Evolutionary conservation across 2,113 vertebrate species (phyloP).

Genomic region (Coturnix japonica): DNA sequence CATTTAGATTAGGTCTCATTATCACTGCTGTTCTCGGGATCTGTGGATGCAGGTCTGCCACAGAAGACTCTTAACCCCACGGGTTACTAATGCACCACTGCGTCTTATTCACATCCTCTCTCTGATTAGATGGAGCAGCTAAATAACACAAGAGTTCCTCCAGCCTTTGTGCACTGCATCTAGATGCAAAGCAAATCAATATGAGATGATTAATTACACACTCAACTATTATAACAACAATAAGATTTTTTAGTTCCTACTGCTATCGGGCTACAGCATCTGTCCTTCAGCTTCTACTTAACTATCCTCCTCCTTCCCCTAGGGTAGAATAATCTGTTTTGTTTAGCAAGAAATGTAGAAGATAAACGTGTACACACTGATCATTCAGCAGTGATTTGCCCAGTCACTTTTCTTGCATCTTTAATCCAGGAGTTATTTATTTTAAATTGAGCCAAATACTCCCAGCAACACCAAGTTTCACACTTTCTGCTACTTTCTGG

Average conservation of each 20-base stretch:
- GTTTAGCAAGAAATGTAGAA: conserved; percentile 30
- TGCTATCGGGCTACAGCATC: background rate
- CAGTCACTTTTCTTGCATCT: background rate
- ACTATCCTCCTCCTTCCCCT: background rate
- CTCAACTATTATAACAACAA: conserved; percentile 54
- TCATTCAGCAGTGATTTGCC: background rate
- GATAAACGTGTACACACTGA: conserved; percentile 25
- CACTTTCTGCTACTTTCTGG: fast-evolving
- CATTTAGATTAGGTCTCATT: conserved; percentile 52
- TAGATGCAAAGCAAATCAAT: conserved; percentile 66
- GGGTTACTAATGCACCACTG: conserved; percentile 31
- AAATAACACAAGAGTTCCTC: conserved; percentile 30
- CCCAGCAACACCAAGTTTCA: background rate
- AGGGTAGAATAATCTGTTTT: conserved; percentile 32
- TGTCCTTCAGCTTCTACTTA: conserved; percentile 43
- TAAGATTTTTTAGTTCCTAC: conserved; percentile 28
- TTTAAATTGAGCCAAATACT: fast-evolving
- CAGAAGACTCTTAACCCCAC: background rate
- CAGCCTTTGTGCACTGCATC: conserved; percentile 44
- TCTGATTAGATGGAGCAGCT: conserved; percentile 17
- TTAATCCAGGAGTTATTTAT: background rate
- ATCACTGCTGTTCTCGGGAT: background rate
- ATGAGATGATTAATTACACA: conserved; percentile 65
- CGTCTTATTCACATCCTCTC: conserved; percentile 19
- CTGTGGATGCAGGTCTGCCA: background rate